A percentile compares a stretch with the other conserved stretches of the same genome.
phyloP scores from a whole-genome alignment of 2,113 vertebrate species.

The Percina caprodes region DNA sequence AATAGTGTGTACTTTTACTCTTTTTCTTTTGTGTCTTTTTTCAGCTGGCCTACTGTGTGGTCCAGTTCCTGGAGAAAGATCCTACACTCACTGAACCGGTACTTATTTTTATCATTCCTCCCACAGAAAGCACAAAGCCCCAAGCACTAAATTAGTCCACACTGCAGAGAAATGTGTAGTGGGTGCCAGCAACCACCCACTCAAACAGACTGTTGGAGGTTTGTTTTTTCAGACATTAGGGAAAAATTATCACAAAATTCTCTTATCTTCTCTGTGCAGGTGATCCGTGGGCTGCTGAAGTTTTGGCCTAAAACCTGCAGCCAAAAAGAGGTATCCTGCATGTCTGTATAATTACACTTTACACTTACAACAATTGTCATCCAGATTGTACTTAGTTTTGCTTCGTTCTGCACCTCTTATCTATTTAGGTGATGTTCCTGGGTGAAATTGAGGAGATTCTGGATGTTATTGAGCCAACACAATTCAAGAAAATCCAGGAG shows the following conservation, averaged over 20 bases:
- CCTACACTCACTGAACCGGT: constrained; percentile 96
- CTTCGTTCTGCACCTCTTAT: constrained; percentile 12
- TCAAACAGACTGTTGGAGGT: neutral
- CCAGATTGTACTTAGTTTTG: neutral
- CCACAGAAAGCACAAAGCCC: constrained; percentile 51
- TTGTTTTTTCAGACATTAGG: neutral
- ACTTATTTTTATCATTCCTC: constrained; percentile 55
- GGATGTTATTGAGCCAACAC: constrained; percentile 97
- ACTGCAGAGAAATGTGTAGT: constrained; percentile 43
- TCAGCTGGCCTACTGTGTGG: constrained; percentile 98
- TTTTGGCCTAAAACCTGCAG: constrained; percentile 99
- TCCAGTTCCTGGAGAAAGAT: constrained; percentile 99
- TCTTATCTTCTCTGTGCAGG: constrained; percentile 79
- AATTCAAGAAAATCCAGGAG: constrained; percentile 98
- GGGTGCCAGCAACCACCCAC: constrained; percentile 44
- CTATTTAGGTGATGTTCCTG: constrained; percentile 95
- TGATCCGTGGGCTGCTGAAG: constrained; percentile 95
- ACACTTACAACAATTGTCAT: accelerated
- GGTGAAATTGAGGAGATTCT: constrained; percentile 99
- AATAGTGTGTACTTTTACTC: constrained; percentile 1
- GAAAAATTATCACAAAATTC: constrained; percentile 23
- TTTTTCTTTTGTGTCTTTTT: constrained; percentile 72
- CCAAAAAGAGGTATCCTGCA: constrained; percentile 93
- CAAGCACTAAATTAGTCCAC: constrained; percentile 49
- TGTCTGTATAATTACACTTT: neutral